Evolutionary conservation across 2,888 invertebrate species (phyloP), one percentile per base, ranked within the genome.

Genomic region (Scotopteryx bipunctaria): DNA sequence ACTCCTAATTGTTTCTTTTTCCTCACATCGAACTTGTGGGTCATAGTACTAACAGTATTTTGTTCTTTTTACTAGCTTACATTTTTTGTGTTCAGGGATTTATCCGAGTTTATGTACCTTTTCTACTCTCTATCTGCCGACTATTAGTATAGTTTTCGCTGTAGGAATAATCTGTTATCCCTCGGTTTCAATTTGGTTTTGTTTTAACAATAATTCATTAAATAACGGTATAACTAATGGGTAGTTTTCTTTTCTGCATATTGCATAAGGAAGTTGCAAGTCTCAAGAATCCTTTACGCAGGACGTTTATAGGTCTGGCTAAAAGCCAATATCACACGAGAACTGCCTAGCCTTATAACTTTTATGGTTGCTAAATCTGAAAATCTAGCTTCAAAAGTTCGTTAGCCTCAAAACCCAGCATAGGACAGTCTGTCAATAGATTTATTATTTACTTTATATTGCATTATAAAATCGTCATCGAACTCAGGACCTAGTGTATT

Each of bases 241-340:
- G 2, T 32, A 14, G 32, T 16, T 11, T 21, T 36, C 35, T 19
- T n/a, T n/a, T n/a, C 27, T 27, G 11, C 9, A 27, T 27, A 25
- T 5, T 27, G 25, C 62, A 69, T 72, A 78, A 76, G 81, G 80
- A 81, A 73, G 73, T 66, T 68, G 69, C 68, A 61, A 25, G 29
- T 25, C 27, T 69, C 67, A 70, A 64, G 70, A 73, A 75, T 76
- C 41, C 48, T 41, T 66, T 64, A 69, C 64, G 57, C 65, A 69
- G 69, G 69, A 76, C 80, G 69, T 76, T 81, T 76, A 85, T 83
- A 82, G 81, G 63, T 61, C 76, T 86, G 86, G 86, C 74, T 57
- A 59, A 59, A 63, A 70, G 84, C 86, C 86, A 86, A 71, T 62
- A 60, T 55, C n/a, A 66, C 62, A 63, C 64, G 57, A 68, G 66